phyloP scores from a whole-genome alignment of 2,113 vertebrate genomes.

The Saimiri boliviensis region DNA sequence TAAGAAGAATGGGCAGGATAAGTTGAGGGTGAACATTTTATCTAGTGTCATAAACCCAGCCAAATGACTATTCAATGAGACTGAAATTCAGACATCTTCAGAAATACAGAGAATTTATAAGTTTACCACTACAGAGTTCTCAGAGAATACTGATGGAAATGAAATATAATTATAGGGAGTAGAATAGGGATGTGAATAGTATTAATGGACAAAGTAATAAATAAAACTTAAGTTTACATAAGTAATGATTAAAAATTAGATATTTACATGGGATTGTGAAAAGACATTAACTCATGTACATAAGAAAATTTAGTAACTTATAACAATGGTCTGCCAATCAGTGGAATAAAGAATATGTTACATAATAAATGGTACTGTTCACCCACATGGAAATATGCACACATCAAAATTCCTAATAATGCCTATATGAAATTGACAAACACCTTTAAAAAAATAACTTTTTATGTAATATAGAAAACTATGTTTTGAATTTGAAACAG shows the following conservation, averaged over 20 bases:
- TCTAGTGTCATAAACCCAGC: background rate
- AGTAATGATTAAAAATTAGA: background rate
- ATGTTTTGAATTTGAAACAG: background rate
- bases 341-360: background rate
- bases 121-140: background rate
- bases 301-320: background rate
- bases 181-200: background rate
- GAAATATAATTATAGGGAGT: background rate
- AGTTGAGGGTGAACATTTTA: background rate
- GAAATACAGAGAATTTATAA: background rate
- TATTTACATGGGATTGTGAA: background rate
- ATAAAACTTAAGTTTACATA: background rate
- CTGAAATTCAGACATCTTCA: background rate
- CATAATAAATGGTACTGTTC: background rate
- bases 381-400: background rate
- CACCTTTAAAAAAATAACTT: background rate
- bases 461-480: background rate
- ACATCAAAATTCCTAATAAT: background rate
- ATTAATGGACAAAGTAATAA: background rate
- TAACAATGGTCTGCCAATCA: background rate
- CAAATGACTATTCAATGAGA: background rate
- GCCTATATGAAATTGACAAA: background rate
- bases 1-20: background rate
- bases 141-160: background rate
- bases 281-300: background rate